These are phyloP conservation scores for Tupaia chinensis DNA, from an alignment of 2,113 vertebrate genomes.

Conservation along the genomic window DNA sequence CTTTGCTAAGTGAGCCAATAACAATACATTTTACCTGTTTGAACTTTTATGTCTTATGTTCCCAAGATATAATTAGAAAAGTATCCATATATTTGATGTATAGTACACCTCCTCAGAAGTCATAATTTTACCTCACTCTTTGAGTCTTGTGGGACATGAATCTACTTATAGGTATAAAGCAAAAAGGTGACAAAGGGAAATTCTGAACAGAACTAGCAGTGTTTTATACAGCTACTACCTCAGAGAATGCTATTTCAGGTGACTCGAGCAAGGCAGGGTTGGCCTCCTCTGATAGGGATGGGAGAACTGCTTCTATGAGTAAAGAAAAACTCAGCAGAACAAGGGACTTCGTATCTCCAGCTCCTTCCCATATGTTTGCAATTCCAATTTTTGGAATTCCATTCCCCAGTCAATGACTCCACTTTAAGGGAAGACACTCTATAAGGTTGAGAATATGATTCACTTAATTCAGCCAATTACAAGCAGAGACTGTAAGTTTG, in stretches of 20 bases:
- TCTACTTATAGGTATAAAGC: neutral
- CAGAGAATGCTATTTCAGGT: neutral
- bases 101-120: neutral
- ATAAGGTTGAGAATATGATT: neutral
- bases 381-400: neutral
- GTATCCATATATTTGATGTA: neutral
- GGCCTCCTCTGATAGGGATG: neutral
- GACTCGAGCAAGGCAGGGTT: neutral
- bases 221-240: neutral
- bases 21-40: neutral
- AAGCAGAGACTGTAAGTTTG: neutral
- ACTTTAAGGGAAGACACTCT: neutral
- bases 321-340: neutral
- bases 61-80: neutral
- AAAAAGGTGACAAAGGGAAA: neutral
- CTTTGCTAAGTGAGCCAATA: neutral
- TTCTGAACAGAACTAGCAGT: neutral
- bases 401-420: neutral
- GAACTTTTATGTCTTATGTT: neutral
- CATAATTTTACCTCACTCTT: neutral
- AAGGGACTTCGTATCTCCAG: neutral
- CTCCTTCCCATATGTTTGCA: neutral
- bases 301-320: neutral
- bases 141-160: neutral
- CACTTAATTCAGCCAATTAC: neutral